Evolutionary conservation across 2,888 invertebrate species (phyloP).

Genomic region (Gymnosoma rotundatum): DNA sequence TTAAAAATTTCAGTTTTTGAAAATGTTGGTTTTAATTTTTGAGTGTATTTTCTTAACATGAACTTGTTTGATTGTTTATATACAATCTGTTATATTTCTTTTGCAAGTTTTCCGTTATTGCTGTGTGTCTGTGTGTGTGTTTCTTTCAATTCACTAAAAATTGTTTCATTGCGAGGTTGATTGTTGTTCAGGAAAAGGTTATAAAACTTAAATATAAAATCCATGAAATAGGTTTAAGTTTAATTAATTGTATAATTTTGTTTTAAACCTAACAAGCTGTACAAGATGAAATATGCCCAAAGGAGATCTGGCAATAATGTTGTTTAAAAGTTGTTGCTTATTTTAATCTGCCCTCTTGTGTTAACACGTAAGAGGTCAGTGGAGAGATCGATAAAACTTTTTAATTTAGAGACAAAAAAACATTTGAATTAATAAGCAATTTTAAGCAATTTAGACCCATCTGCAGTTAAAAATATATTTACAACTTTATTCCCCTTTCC

Average conservation of each 20-base stretch:
- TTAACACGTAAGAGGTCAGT: constrained; percentile 50
- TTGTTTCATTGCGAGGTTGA: constrained; percentile 60
- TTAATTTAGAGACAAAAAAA: constrained; percentile 27
- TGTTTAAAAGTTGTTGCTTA: neutral
- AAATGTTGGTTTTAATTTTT: neutral
- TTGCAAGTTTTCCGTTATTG: constrained; percentile 5
- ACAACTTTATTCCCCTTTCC: constrained; percentile 39
- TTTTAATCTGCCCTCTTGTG: neutral
- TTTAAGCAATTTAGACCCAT: constrained; percentile 37
- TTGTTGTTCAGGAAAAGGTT: constrained; percentile 58
- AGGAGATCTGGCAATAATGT: constrained; percentile 26
- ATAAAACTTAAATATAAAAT: constrained; percentile 60
- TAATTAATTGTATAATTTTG: constrained; percentile 68
- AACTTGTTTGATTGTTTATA: constrained; percentile 2
- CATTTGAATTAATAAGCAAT: constrained; percentile 30
- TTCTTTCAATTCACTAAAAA: constrained; percentile 34
- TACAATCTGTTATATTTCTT: constrained; percentile 23
- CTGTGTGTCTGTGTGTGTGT: neutral
- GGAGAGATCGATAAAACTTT: constrained; percentile 17
- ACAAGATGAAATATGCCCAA: constrained; percentile 21
- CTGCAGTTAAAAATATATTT: neutral
- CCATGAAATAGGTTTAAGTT: constrained; percentile 71
- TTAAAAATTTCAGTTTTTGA: too few species aligned
- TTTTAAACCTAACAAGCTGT: constrained; percentile 5
- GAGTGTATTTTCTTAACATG: constrained; percentile 20